These are phyloP conservation scores for Noctilio leporinus DNA, from an alignment of 2,113 vertebrate species.

Conservation along the genomic window DNA sequence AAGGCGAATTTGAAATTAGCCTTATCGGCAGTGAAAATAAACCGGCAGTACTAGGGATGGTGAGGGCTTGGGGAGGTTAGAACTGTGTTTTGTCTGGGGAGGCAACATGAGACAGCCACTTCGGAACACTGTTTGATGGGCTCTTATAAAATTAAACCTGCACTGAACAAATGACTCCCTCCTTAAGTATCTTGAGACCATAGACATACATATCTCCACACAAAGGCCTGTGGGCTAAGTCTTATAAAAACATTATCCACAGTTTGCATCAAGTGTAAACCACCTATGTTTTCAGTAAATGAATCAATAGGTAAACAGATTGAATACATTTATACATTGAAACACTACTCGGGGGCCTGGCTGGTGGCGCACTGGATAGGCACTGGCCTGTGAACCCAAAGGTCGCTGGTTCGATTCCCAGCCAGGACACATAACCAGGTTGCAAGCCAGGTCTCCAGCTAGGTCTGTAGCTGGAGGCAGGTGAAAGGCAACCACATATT, in stretches of 20 bases:
- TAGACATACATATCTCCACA: neutral
- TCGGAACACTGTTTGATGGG: no score
- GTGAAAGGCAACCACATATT: no score
- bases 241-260: neutral
- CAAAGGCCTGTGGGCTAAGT: neutral
- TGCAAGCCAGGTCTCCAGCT: no score
- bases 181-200: neutral
- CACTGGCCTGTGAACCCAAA: no score
- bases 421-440: no score
- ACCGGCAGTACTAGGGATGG: neutral
- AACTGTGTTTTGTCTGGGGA: neutral
- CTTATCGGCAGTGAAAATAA: neutral
- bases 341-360: no score
- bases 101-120: accelerated
- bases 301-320: neutral
- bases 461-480: no score
- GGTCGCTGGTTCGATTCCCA: no score
- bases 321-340: neutral
- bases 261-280: neutral
- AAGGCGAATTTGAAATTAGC: neutral
- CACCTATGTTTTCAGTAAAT: neutral
- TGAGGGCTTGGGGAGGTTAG: no score
- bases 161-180: neutral
- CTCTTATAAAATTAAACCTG: neutral
- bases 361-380: no score